Evolutionary conservation across 2,113 vertebrate species (phyloP), one percentile per base, ranked within the genome.

Genomic region (Silurus meridionalis): DNA sequence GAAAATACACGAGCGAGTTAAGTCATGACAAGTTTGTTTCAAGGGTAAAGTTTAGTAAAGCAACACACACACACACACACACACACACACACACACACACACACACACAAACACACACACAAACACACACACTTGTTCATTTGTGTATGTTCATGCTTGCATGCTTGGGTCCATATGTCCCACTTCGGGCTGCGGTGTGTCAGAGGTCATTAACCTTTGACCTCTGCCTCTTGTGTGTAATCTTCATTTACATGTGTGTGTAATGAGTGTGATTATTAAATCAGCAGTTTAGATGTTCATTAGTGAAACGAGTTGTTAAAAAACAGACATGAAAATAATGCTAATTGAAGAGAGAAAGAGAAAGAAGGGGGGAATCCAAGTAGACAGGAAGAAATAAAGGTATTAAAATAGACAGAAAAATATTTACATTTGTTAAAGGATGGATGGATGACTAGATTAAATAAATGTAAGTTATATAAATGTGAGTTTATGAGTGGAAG

Each of bases 1-100:
- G 92, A 91, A 86, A 89, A 66, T 85, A 92, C 52, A 83, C n/a
- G 80, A 84, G 66, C 13, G 19, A 83, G 75, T 37, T 15, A 85
- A 72, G 48, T 21, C 28, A 82, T 82, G 17, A 58, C 46, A 48
- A 19, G 50, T n/a, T 21, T 86, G 28, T 78, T 72, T 75, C 55
- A 84, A 82, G 17, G 19, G 48, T 50, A 74, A 74, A 23, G 46
- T 74, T 50, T 9, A 14, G 10, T 5, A 74, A 74, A 74, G 17
- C 48, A 17, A 61, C 79, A 37, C 19, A 74, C 14, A 69, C 78
- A 80, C 85, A 81, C 69, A 37, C 67, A 71, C 67, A 74, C 63
- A 64, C 63, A n/a, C 23, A 17, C 28, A 71, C 48, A 23, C 71
- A 74, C 50, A 48, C 67, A 46, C 14, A n/a, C 50, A 61, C 79